Base-by-base conservation (phyloP, 2,113 vertebrate species). In the Odobenus rosmarus region DNA sequence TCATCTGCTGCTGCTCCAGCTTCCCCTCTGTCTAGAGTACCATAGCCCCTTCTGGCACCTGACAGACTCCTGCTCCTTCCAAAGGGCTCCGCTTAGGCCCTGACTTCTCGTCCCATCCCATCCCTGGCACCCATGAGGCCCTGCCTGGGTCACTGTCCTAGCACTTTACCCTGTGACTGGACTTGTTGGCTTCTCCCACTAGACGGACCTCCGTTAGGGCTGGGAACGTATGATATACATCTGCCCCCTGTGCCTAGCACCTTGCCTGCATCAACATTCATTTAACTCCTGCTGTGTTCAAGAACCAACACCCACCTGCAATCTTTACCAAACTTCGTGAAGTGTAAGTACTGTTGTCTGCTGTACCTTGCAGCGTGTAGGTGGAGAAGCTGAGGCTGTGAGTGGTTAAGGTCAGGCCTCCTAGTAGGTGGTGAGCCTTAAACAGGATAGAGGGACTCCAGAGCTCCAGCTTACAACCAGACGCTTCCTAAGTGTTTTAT, bases 51-150 rank as follows among this genome's bases (percentile, higher is more conserved):
- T 77, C 46, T 39, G 1, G 6, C 59, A 18, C 69, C 23, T 2
- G 19, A 62, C 23, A 23, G 76, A 21, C n/a, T 59, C 12, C 31
- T 72, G 53, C 64, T 72, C n/a, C 87, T 77, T 33, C 33, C 53
- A 2, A 74, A 59, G 19, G 76, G 39, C 31, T 81, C 64, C 19
- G 18, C 28, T 62, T 49, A 36, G 62, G 57, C 33, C 24, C 36
- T n/a, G 67, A 53, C 31, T 3, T 24, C 33, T 15, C 1, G 1
- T 26, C 12, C 64, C 4, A 0, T 3, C 3, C 61, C 21, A 46
- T 74, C 46, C 36, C 28, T 71, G 8, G 51, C 10, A 26, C 31
- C 77, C 1, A 0, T 7, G 39, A 46, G 69, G 28, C 81, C 69
- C 85, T 46, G 55, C 57, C 67, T 10, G 0, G 15, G n/a, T 55